Conservation (phyloP, 1,140 invertebrate species). For the Chironomus striatipennis region DNA sequence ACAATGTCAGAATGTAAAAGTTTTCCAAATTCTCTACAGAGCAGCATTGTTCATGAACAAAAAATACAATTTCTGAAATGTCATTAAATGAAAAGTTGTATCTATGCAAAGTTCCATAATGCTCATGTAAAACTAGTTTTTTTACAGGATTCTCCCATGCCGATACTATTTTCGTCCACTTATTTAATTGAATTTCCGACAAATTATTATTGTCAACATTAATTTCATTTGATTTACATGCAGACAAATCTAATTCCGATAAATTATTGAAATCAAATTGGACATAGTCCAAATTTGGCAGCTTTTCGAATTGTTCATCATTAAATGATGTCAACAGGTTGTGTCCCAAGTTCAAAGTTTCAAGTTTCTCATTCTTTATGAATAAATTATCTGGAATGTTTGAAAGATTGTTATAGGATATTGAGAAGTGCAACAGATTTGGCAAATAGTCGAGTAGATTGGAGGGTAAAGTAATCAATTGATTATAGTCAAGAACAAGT, state of each 20-base stretch:
- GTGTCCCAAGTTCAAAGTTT: background rate
- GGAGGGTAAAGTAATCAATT: slow-evolving; percentile 59
- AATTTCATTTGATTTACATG: slow-evolving; percentile 2
- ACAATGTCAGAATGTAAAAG: slow-evolving; percentile 1
- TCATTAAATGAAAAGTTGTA: slow-evolving; percentile 15
- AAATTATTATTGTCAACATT: slow-evolving; percentile 16
- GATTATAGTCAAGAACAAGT: slow-evolving; percentile 72
- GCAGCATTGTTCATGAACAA: slow-evolving; percentile 6
- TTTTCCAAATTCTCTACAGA: background rate
- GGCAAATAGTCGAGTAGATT: slow-evolving; percentile 54
- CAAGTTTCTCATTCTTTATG: background rate
- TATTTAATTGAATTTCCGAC: background rate
- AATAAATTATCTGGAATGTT: background rate
- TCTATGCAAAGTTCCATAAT: background rate
- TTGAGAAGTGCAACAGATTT: slow-evolving; percentile 40
- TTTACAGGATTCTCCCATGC: background rate
- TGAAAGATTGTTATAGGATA: background rate
- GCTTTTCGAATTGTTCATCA: background rate
- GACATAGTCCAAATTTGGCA: background rate
- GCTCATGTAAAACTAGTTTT: background rate
- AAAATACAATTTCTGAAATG: background rate
- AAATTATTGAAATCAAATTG: background rate
- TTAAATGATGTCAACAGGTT: background rate
- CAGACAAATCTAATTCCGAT: background rate
- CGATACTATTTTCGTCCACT: background rate